phyloP scores from a whole-genome alignment of 2,797 vertebrate species.

The Tokudaia tokunoshimensis region DNA sequence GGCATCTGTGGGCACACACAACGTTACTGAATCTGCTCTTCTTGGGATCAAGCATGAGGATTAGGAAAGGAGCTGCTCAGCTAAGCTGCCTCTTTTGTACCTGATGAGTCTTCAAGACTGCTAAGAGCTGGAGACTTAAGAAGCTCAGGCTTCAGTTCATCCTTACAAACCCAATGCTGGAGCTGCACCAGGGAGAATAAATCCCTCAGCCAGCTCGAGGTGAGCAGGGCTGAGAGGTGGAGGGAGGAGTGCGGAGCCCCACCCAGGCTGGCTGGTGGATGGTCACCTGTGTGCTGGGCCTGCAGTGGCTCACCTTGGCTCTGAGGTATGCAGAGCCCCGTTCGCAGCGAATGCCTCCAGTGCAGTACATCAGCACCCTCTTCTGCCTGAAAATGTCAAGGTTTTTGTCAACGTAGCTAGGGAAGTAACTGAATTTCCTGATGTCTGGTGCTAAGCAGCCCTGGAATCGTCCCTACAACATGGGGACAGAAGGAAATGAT shows the following conservation, averaged over 20 bases:
- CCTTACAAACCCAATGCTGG: slow-evolving; percentile 3
- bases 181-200: slow-evolving; percentile 1
- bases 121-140: slow-evolving; percentile 64
- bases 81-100: slow-evolving; percentile 61
- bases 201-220: background rate
- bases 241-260: background rate
- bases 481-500: slow-evolving; percentile 46
- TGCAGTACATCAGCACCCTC: slow-evolving; percentile 98
- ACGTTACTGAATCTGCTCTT: slow-evolving; percentile 67
- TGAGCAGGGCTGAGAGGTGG: too few relatives aligned
- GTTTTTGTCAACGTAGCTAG: slow-evolving; percentile 96
- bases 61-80: slow-evolving; percentile 52
- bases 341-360: slow-evolving; percentile 98
- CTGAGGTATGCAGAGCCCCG: slow-evolving; percentile 96
- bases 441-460: slow-evolving; percentile 96
- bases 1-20: slow-evolving; percentile 73
- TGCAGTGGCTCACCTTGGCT: slow-evolving; percentile 91
- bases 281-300: too few relatives aligned
- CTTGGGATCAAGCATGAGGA: slow-evolving; percentile 67
- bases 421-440: slow-evolving; percentile 99
- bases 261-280: background rate
- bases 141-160: slow-evolving; percentile 19
- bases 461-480: slow-evolving; percentile 93
- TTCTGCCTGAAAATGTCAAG: slow-evolving; percentile 95
- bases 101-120: slow-evolving; percentile 48